phyloP scores from a whole-genome alignment of 2,113 vertebrate species.

The Tenrec ecaudatus region DNA sequence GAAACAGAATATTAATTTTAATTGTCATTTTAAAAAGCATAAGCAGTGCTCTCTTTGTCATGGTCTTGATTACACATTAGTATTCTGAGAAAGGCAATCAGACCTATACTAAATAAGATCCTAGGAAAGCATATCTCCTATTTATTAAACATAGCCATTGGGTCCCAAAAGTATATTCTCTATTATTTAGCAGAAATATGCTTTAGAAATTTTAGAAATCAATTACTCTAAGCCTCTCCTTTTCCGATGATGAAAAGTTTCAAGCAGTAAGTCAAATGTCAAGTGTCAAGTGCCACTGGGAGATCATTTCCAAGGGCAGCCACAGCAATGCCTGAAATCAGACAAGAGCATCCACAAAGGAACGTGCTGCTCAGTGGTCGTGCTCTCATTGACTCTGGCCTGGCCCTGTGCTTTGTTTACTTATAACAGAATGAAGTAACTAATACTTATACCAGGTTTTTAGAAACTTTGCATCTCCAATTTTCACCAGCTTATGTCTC shows the following conservation, averaged over 20 bases:
- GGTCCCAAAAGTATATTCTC: not conserved
- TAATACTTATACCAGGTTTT: not conserved
- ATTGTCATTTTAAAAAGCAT: constrained; percentile 6
- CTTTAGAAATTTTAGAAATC: not conserved
- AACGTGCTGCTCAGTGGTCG: not conserved
- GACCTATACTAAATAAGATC: not conserved
- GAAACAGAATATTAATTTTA: not conserved
- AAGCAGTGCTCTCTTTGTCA: not conserved
- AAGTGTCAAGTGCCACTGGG: not conserved
- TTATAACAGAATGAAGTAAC: not conserved
- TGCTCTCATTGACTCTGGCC: not conserved
- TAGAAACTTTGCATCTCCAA: not conserved
- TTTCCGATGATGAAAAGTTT: not conserved
- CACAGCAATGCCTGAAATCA: not conserved
- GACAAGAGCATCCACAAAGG: not conserved
- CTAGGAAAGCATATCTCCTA: not conserved
- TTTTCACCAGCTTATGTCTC: not conserved
- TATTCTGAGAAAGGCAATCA: not conserved
- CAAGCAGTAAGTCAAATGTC: not conserved
- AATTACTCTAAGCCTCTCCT: not conserved
- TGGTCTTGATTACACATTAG: constrained; percentile 1
- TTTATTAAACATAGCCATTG: not conserved
- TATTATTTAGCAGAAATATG: not conserved
- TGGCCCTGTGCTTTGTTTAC: not conserved
- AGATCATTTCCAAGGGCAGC: not conserved